Percentiles rank a stretch among this genome's conserved stretches.
These are phyloP conservation scores for Holothuria glaberrima DNA, from an alignment of 35 echinoderm and acorn worm genomes.

Conservation along the genomic window DNA sequence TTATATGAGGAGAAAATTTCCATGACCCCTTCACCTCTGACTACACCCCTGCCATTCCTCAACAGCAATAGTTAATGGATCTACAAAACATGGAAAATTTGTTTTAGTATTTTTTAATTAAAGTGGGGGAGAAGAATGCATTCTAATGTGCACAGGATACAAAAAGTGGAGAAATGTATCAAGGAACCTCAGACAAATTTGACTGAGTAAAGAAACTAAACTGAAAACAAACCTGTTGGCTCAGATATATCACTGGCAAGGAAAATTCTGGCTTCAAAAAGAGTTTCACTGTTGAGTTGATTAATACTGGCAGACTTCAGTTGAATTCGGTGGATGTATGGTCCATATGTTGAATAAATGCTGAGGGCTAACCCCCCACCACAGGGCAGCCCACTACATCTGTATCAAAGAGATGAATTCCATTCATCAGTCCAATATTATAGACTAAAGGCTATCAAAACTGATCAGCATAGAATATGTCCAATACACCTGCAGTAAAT, in stretches of 20 bases:
- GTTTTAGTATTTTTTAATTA: too few relatives aligned
- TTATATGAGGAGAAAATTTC: too few relatives aligned
- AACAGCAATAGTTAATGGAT: too few relatives aligned
- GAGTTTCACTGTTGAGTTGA: slow-evolving; percentile 17
- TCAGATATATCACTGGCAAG: slow-evolving; percentile 32
- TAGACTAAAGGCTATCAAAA: too few relatives aligned
- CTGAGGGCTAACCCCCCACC: slow-evolving; percentile 3
- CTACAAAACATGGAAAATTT: too few relatives aligned
- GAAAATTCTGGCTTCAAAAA: slow-evolving; percentile 42
- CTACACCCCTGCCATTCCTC: too few relatives aligned
- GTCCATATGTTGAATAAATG: slow-evolving; percentile 33
- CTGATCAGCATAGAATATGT: too few relatives aligned
- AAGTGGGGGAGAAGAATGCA: too few relatives aligned
- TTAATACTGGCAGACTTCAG: slow-evolving; percentile 18
- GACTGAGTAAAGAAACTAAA: neutral
- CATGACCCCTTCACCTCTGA: too few relatives aligned
- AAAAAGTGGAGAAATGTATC: neutral
- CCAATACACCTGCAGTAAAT: too few relatives aligned
- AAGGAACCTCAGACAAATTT: neutral
- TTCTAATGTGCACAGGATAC: neutral
- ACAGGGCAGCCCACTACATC: slow-evolving; percentile 24
- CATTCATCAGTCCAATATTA: too few relatives aligned
- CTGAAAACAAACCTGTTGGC: slow-evolving; percentile 1
- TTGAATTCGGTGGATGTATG: slow-evolving; percentile 6
- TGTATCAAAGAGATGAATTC: neutral